Evolutionary conservation across 2,797 vertebrate genomes (phyloP).

Genomic region (Pseudochaenichthys georgianus): DNA sequence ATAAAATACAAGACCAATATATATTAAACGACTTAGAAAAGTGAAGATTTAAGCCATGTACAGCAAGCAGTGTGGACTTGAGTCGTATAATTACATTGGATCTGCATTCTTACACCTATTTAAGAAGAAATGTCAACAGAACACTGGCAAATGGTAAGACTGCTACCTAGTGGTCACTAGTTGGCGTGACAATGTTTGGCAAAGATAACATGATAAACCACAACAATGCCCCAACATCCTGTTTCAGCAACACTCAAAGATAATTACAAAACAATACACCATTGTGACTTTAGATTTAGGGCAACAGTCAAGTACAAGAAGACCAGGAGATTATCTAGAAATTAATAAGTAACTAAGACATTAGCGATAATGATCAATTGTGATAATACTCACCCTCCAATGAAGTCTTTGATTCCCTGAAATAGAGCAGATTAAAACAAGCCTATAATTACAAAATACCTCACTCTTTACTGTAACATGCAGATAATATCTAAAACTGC

Average conservation of each 20-base stretch:
- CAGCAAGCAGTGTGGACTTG: neutral
- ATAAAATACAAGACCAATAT: neutral
- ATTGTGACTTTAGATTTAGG: neutral
- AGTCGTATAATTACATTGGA: neutral
- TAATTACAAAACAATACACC: constrained; percentile 1
- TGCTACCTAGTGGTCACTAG: neutral
- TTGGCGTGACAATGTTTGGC: neutral
- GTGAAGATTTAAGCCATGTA: neutral
- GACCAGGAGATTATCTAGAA: neutral
- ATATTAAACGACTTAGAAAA: neutral
- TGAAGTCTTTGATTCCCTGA: constrained; percentile 84
- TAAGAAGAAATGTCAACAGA: neutral
- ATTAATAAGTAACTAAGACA: constrained; percentile 7
- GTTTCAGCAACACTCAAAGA: constrained; percentile 8
- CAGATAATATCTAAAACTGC: neutral
- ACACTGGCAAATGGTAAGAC: neutral
- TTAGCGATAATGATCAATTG: neutral
- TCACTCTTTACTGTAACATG: constrained; percentile 20
- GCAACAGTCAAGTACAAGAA: neutral
- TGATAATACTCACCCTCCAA: constrained; percentile 74
- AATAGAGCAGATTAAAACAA: constrained; percentile 55
- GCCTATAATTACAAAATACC: constrained; percentile 23
- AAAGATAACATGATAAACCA: neutral
- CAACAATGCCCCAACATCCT: constrained; percentile 25
- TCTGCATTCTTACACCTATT: neutral